Base-by-base conservation (phyloP, 2,113 vertebrate species). In the Melozone crissalis region DNA sequence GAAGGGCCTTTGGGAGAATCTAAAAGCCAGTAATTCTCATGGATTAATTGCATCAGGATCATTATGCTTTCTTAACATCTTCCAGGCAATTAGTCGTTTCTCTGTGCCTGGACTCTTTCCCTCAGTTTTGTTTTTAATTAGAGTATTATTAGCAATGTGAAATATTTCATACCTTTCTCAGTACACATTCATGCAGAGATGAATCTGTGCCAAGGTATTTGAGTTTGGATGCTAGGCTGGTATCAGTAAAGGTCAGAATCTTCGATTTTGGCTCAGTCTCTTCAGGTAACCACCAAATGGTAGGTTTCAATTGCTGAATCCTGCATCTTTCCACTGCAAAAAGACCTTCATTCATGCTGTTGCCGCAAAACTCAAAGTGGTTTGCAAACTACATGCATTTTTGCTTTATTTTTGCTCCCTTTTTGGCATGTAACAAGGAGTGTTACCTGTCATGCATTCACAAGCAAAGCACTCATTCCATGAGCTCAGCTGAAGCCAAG, bases 371-470 rank as follows among this genome's bases (percentile, higher is more conserved):
- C 4, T 5, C 15, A n/a, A 87, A 79, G 19, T 7, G 24, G 54
- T 57, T 65, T 68, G 30, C 67, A 91, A 62, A 26, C 33, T 59
- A 13, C 0, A 0, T 0, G 1, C n/a, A 43, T 41, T 37, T 26
- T 1, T 51, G 11, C 37, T 74, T 84, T 68, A 23, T 47, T 84
- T 84, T 77, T 47, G 52, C n/a, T 46, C 8, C 21, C 7, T 57
- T 71, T 55, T 16, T 43, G 15, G 8, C 28, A 14, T 1, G 5
- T 22, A 81, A 52, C 21, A 47, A 69, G 58, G 7, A 35, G 8
- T 3, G 1, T 44, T 76, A 69, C 18, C 33, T 76, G 54, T 84
- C 39, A 39, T 1, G 5, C 15, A 41, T 73, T 52, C 55, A 54
- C 24, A 47, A 85, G 44, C 39, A 30, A 24, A 76, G 35, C 2